A percentile compares a stretch with the other conserved stretches of the same genome.
Conservation (phyloP, 2,888 invertebrate genomes). For the Sicus ferrugineus region DNA sequence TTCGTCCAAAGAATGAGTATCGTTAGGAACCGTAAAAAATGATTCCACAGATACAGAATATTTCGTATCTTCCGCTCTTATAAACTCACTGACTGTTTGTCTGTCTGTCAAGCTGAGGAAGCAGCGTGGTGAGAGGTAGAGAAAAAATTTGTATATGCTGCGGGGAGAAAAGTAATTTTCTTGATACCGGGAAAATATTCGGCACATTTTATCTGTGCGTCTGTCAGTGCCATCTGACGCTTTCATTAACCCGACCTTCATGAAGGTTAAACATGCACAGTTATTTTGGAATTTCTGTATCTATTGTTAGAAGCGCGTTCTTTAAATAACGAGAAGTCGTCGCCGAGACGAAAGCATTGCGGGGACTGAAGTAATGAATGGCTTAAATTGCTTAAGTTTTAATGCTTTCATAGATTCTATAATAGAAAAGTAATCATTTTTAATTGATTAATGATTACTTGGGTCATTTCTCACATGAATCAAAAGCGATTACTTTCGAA, state of each 20-base stretch:
- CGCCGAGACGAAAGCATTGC: too few relatives aligned
- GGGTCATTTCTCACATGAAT: too few relatives aligned
- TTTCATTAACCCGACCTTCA: conserved; percentile 55
- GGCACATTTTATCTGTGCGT: background rate
- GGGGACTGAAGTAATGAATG: too few relatives aligned
- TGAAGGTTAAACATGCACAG: conserved; percentile 51
- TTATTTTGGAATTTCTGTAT: conserved; percentile 19
- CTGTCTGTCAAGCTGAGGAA: background rate
- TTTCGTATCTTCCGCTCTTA: too few relatives aligned
- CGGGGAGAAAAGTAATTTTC: background rate
- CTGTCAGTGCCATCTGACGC: conserved; percentile 24
- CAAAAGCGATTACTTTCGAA: too few relatives aligned
- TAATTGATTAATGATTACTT: background rate
- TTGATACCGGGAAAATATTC: background rate
- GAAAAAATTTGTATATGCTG: too few relatives aligned
- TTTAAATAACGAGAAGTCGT: background rate
- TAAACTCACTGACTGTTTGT: too few relatives aligned
- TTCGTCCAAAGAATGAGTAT: too few relatives aligned
- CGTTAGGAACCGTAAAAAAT: too few relatives aligned
- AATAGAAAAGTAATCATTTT: background rate
- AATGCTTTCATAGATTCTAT: background rate
- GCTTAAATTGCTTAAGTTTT: too few relatives aligned
- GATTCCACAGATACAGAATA: too few relatives aligned
- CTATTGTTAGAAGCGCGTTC: background rate
- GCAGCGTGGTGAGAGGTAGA: background rate